Evolutionary conservation across 2,113 vertebrate species (phyloP).

Genomic region (Origma solitaria): DNA sequence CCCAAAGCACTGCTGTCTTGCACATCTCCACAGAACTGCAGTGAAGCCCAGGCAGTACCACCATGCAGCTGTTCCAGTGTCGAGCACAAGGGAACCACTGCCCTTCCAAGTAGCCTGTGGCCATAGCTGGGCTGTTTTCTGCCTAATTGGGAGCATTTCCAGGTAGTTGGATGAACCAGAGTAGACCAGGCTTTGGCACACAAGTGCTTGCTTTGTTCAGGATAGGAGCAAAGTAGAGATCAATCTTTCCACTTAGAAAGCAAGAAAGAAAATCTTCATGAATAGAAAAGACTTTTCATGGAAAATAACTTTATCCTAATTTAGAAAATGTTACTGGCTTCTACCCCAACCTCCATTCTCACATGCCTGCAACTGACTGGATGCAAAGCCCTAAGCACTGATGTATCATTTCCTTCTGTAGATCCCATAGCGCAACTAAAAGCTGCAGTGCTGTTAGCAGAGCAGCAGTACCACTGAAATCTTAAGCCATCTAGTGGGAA

Average conservation of each 20-base stretch:
- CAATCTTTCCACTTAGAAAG: not conserved
- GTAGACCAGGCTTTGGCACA: not conserved
- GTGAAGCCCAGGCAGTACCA: not conserved
- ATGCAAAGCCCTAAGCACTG: not conserved
- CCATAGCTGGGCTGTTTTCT: not conserved
- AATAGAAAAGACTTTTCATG: not conserved
- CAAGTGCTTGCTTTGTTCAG: not conserved
- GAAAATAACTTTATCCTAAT: not conserved
- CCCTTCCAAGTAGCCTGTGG: not conserved
- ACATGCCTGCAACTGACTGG: not conserved
- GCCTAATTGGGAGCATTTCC: not conserved
- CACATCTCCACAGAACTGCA: not conserved
- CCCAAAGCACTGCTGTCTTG: not conserved
- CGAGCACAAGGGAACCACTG: not conserved
- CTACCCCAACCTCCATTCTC: not conserved
- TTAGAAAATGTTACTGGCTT: not conserved
- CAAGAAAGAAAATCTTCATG: not conserved
- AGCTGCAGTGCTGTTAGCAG: not conserved
- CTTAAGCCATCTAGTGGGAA: not conserved
- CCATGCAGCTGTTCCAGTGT: rapidly evolving
- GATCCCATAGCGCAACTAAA: not conserved
- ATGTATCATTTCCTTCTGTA: not conserved
- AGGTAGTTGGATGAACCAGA: not conserved
- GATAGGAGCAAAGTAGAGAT: not conserved
- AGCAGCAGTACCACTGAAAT: not conserved